These are phyloP conservation scores for Petrocephalus zakoni DNA, from an alignment of 2,113 vertebrate species.

Conservation along the genomic window DNA sequence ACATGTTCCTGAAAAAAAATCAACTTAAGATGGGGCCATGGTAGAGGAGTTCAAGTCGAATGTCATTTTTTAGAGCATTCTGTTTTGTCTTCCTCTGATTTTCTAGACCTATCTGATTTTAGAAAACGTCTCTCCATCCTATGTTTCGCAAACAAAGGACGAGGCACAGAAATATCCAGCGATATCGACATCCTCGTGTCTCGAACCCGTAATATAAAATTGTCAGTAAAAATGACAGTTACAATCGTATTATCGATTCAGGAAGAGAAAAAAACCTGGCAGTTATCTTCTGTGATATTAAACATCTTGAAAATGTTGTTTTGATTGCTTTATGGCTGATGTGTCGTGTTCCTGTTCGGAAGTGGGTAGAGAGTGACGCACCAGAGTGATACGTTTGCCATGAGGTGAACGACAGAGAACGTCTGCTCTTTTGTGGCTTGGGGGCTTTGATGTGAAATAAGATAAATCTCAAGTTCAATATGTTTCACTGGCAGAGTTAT, in stretches of 20 bases:
- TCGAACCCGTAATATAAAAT: neutral
- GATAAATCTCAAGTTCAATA: slow-evolving; percentile 31
- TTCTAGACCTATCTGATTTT: neutral
- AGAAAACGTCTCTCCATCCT: neutral
- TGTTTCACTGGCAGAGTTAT: slow-evolving; percentile 36
- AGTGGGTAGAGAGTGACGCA: neutral
- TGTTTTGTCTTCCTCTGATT: neutral
- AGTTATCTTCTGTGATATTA: neutral
- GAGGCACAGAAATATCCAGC: neutral
- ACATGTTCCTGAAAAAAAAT: neutral
- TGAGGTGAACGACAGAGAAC: slow-evolving; percentile 40
- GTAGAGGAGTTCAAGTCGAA: neutral
- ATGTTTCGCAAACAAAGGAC: neutral
- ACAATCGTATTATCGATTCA: neutral
- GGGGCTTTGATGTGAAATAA: slow-evolving; percentile 8
- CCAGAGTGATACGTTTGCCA: slow-evolving; percentile 18
- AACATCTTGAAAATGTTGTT: slow-evolving; percentile 1
- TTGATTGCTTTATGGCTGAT: slow-evolving; percentile 7
- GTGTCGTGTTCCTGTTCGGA: neutral
- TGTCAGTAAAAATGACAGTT: neutral
- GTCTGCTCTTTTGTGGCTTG: slow-evolving; percentile 17
- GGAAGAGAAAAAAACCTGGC: neutral
- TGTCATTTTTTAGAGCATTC: neutral
- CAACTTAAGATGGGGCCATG: neutral
- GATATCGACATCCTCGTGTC: neutral